Evolutionary conservation across 2,888 invertebrate species (phyloP).

Genomic region (Hyles lineata): DNA sequence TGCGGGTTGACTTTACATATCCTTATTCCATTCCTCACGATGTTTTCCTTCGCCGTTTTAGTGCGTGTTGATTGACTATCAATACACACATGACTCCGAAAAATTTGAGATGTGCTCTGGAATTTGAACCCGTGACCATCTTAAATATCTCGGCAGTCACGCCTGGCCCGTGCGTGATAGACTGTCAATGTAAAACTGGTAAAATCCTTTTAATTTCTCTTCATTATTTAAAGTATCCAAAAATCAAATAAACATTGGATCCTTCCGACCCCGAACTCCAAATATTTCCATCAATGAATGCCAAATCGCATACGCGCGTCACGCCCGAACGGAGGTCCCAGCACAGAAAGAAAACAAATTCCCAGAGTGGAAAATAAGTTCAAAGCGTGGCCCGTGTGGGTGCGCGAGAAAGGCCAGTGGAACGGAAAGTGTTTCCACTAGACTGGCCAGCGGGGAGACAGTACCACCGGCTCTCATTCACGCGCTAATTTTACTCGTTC

Average conservation of each 20-base stretch:
- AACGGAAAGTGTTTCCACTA: conserved; percentile 69
- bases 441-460: conserved; percentile 51
- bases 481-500: conserved; percentile 30
- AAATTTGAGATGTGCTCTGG: no score
- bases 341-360: conserved; percentile 67
- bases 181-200: no score
- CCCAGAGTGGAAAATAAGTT: conserved; percentile 71
- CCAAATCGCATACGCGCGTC: conserved; percentile 12
- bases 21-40: no score
- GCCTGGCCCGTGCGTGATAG: no score
- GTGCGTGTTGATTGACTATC: no score
- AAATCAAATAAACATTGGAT: neutral
- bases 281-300: conserved; percentile 11
- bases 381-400: conserved; percentile 64
- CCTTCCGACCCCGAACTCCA: neutral
- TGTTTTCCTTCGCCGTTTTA: no score
- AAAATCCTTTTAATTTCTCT: no score
- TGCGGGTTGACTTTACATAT: no score
- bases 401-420: conserved; percentile 65
- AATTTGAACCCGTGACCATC: no score
- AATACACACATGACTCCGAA: no score
- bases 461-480: conserved; percentile 58
- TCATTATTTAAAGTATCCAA: no score
- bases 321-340: conserved; percentile 25
- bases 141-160: no score